These are phyloP conservation scores for Carposina sasakii DNA, from an alignment of 1,140 invertebrate species.

Conservation along the genomic window DNA sequence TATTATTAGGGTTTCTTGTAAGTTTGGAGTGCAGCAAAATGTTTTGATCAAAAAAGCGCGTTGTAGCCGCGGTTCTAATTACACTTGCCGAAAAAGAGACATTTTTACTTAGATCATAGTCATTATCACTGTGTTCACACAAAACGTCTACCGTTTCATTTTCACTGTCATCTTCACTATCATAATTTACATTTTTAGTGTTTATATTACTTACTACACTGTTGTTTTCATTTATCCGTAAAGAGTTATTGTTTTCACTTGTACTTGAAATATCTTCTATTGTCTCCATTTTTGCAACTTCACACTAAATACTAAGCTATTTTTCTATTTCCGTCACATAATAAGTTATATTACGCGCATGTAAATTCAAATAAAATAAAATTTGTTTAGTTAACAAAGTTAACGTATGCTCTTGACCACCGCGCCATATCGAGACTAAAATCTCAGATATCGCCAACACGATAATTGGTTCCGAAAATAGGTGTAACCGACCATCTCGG, in stretches of 20 bases:
- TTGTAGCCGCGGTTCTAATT: conserved; percentile 26
- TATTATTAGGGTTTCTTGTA: conserved; percentile 28
- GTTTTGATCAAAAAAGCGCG: conserved; percentile 33
- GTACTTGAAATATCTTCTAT: conserved; percentile 55
- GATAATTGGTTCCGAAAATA: conserved; percentile 69
- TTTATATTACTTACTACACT: conserved; percentile 27
- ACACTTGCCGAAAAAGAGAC: conserved; percentile 13
- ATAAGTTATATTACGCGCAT: neutral
- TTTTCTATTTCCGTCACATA: neutral
- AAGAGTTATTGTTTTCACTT: conserved; percentile 40
- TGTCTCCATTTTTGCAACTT: conserved; percentile 31
- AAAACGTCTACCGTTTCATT: conserved; percentile 66
- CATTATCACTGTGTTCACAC: conserved; percentile 55
- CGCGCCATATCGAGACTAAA: conserved; percentile 19
- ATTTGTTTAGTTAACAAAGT: too few species aligned
- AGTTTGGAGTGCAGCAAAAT: conserved; percentile 25
- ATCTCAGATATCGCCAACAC: conserved; percentile 31
- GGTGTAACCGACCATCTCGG: conserved; percentile 45
- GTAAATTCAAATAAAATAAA: neutral
- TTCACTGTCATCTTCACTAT: conserved; percentile 59
- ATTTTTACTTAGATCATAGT: conserved; percentile 14
- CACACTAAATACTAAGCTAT: neutral
- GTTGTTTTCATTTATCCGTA: conserved; percentile 17
- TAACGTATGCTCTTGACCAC: too few species aligned
- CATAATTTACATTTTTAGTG: conserved; percentile 35